Conservation (phyloP, 2,888 invertebrate genomes). For the Pseudanteris insignis region DNA sequence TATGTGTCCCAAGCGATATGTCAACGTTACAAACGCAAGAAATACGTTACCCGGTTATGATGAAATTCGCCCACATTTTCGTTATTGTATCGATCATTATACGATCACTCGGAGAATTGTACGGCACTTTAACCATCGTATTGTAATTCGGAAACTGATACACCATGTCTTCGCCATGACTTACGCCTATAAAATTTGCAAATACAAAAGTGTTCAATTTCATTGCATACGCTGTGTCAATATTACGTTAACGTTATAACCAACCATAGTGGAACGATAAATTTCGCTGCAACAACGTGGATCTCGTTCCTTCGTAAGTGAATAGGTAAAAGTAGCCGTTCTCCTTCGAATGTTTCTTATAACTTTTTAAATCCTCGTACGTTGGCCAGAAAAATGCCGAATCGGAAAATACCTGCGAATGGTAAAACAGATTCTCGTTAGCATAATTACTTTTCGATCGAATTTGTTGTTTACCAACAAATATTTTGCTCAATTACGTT, state of each 20-base stretch:
- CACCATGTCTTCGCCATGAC: slow-evolving; percentile 56
- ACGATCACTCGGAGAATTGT: slow-evolving; percentile 51
- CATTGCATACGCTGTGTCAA: too few relatives aligned
- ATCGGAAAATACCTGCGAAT: slow-evolving; percentile 5
- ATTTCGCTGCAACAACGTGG: slow-evolving; percentile 1
- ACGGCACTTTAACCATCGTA: slow-evolving; percentile 4
- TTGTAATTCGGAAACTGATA: slow-evolving; percentile 55
- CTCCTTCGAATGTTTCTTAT: slow-evolving; percentile 2
- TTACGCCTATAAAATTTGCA: slow-evolving; percentile 20
- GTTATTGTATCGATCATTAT: slow-evolving; percentile 56
- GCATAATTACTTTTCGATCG: too few relatives aligned
- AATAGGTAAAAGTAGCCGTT: slow-evolving; percentile 19
- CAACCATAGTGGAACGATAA: slow-evolving; percentile 17
- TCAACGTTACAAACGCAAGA: too few relatives aligned
- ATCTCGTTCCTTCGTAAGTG: slow-evolving; percentile 22
- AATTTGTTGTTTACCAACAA: not conserved
- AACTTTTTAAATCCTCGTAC: not conserved
- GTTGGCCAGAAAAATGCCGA: slow-evolving; percentile 11
- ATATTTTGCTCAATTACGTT: too few relatives aligned
- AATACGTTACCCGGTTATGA: slow-evolving; percentile 54
- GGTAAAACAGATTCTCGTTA: not conserved
- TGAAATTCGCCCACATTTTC: slow-evolving; percentile 56
- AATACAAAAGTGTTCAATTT: too few relatives aligned
- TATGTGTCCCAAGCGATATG: too few relatives aligned
- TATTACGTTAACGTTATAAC: not conserved